phyloP scores from a whole-genome alignment of 2,888 invertebrate genomes.

The Caenorhabditis sp. region DNA sequence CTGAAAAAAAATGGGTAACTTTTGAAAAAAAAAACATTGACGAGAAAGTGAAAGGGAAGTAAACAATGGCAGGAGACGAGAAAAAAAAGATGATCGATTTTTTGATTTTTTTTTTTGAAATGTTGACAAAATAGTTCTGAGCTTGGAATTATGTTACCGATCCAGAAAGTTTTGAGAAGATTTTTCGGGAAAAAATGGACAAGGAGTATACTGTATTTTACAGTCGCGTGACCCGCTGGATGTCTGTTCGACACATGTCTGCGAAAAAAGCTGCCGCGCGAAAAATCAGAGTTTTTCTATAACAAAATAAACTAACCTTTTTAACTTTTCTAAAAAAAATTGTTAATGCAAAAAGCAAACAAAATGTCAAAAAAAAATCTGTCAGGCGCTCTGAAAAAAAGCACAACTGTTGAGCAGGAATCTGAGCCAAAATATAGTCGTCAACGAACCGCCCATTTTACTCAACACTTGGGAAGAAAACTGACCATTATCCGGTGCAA shows the following conservation, averaged over 20 bases:
- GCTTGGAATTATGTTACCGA: not conserved
- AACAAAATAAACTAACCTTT: too few species aligned
- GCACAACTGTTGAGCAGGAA: not conserved
- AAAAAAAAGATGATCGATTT: not conserved
- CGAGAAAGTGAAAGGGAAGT: not conserved
- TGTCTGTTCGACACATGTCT: too few species aligned
- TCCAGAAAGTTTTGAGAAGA: not conserved
- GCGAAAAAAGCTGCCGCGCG: too few species aligned
- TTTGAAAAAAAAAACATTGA: not conserved
- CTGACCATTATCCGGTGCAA: constrained; percentile 1
- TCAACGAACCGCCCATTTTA: too few species aligned
- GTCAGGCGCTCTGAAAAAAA: too few species aligned
- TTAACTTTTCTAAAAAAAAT: too few species aligned
- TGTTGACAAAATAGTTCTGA: not conserved
- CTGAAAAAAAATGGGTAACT: constrained; percentile 1
- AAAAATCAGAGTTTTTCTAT: too few species aligned
- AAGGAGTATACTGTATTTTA: too few species aligned
- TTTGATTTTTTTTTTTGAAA: constrained; percentile 8
- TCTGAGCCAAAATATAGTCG: not conserved
- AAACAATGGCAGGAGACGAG: not conserved
- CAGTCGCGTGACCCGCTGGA: too few species aligned
- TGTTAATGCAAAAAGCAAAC: too few species aligned
- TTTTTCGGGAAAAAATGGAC: constrained; percentile 1
- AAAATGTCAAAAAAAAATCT: too few species aligned
- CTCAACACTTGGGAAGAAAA: too few species aligned